phyloP scores from a whole-genome alignment of 2,113 vertebrate species.

The Neodontobutis hainanensis region DNA sequence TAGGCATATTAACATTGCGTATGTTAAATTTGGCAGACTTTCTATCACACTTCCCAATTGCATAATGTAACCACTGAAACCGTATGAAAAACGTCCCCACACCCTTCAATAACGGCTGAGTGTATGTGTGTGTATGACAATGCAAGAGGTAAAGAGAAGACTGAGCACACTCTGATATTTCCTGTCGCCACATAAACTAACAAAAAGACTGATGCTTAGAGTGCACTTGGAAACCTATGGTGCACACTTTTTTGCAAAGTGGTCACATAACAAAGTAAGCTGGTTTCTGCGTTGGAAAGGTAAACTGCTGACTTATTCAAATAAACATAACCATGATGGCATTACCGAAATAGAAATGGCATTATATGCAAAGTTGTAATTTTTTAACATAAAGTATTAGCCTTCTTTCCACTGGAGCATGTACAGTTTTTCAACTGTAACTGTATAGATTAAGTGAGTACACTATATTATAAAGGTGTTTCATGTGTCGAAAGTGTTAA shows the following conservation, averaged over 20 bases:
- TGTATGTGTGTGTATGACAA: slow-evolving; percentile 8
- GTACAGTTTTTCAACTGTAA: no score
- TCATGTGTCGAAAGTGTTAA: no score
- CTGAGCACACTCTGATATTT: slow-evolving; percentile 62
- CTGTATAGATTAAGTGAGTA: no score
- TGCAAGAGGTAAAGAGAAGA: slow-evolving; percentile 11
- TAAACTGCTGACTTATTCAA: slow-evolving; percentile 6
- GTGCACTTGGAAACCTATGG: not conserved
- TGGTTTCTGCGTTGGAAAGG: not conserved
- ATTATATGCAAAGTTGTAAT: no score
- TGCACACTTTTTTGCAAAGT: not conserved
- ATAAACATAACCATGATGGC: not conserved
- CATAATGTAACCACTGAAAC: slow-evolving; percentile 58
- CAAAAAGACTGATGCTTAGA: slow-evolving; percentile 15
- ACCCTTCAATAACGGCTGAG: slow-evolving; percentile 60
- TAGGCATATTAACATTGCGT: slow-evolving; percentile 38
- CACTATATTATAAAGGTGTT: no score
- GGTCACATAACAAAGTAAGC: slow-evolving; percentile 8
- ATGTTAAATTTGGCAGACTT: slow-evolving; percentile 34
- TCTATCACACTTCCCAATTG: slow-evolving; percentile 50
- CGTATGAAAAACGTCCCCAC: slow-evolving; percentile 68
- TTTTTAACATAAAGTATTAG: no score
- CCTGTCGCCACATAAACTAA: slow-evolving; percentile 63
- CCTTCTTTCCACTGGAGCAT: no score
- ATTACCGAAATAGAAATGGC: no score